Conservation (phyloP, 2,797 vertebrate genomes). For the Sebastes flavidus region DNA sequence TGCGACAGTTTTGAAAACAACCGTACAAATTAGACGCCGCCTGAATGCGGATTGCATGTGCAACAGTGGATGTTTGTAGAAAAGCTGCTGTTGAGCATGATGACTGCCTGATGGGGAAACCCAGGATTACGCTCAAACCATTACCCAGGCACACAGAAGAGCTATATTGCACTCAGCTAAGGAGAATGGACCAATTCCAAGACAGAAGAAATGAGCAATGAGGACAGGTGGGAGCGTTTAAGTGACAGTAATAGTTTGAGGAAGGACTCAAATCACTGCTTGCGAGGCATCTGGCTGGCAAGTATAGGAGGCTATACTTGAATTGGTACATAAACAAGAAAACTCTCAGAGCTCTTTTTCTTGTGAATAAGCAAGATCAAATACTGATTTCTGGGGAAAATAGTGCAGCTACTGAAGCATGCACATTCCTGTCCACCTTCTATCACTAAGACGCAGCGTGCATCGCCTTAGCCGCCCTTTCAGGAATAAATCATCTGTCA, state of each 20-base stretch:
- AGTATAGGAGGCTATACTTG: neutral
- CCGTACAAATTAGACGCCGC: slow-evolving; percentile 40
- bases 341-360: neutral
- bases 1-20: slow-evolving; percentile 54
- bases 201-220: slow-evolving; percentile 52
- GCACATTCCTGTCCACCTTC: neutral
- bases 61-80: slow-evolving; percentile 4
- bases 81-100: slow-evolving; percentile 26
- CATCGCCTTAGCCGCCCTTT: neutral
- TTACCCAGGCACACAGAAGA: slow-evolving; percentile 34
- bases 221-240: slow-evolving; percentile 48
- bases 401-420: neutral
- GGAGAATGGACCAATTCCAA: slow-evolving; percentile 38
- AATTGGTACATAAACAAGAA: slow-evolving; percentile 23
- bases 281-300: slow-evolving; percentile 2
- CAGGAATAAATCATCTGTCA: slow-evolving; percentile 11
- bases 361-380: slow-evolving; percentile 6
- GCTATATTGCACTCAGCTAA: slow-evolving; percentile 42
- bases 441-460: neutral
- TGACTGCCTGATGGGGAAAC: slow-evolving; percentile 33
- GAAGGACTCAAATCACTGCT: slow-evolving; percentile 41
- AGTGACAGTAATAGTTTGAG: slow-evolving; percentile 54
- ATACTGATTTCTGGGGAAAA: neutral
- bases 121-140: slow-evolving; percentile 36
- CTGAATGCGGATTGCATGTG: slow-evolving; percentile 30